A percentile compares a stretch with the other conserved stretches of the same genome.
Conservation (phyloP, 2,888 invertebrate species). For the Thysanoteuthis rhombus region DNA sequence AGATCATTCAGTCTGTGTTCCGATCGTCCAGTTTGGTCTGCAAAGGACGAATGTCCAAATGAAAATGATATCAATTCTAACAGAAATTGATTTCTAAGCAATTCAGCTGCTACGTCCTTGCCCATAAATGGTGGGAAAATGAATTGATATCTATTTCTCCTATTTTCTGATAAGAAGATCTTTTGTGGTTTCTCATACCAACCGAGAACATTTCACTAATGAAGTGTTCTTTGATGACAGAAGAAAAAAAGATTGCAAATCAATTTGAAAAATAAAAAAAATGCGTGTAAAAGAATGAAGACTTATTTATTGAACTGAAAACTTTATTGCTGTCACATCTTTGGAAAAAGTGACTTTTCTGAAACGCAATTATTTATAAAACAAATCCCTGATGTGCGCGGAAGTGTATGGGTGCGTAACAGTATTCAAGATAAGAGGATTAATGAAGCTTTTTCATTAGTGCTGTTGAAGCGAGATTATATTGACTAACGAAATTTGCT, state of each 20-base stretch:
- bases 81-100: neutral
- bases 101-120: neutral
- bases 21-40: neutral
- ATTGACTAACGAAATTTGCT: neutral
- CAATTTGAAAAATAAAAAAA: neutral
- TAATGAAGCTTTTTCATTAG: neutral
- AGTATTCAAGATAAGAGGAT: neutral
- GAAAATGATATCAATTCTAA: neutral
- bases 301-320: neutral
- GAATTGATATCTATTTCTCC: neutral
- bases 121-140: neutral
- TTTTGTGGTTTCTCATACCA: neutral
- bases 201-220: neutral
- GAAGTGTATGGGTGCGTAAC: neutral
- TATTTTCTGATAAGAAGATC: neutral
- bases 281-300: neutral
- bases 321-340: no score
- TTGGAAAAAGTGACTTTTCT: no score
- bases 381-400: no score
- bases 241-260: neutral
- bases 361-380: no score
- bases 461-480: neutral
- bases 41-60: neutral
- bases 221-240: neutral
- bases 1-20: neutral